Percentiles rank a stretch among this genome's conserved stretches.
Conservation (phyloP, 2,888 invertebrate genomes). For the Autographa gamma region DNA sequence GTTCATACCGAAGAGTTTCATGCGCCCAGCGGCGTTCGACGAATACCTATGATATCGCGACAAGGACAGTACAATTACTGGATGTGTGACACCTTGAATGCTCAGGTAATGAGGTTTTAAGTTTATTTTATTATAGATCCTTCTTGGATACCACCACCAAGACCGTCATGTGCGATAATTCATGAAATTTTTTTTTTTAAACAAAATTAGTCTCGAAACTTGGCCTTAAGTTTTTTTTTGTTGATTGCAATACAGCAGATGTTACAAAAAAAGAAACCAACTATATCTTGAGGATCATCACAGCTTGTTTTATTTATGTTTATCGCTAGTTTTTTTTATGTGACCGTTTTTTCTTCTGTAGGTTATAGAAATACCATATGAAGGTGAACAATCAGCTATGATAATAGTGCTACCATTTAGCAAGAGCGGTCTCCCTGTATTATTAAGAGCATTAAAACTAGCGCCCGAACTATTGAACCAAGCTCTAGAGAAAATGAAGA, state of each 20-base stretch:
- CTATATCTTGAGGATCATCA: too few relatives aligned
- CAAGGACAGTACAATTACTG: slow-evolving; percentile 59
- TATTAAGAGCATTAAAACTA: slow-evolving; percentile 66
- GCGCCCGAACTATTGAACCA: slow-evolving; percentile 65
- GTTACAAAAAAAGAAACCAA: too few relatives aligned
- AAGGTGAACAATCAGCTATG: slow-evolving; percentile 90
- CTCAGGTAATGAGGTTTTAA: slow-evolving; percentile 61
- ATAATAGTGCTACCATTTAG: slow-evolving; percentile 91
- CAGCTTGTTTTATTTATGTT: too few relatives aligned
- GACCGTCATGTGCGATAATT: too few relatives aligned
- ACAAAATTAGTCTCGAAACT: too few relatives aligned
- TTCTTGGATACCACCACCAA: too few relatives aligned
- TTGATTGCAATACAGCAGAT: too few relatives aligned
- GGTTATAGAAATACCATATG: slow-evolving; percentile 93
- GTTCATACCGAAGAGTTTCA: slow-evolving; percentile 57
- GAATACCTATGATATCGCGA: slow-evolving; percentile 66
- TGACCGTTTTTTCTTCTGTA: slow-evolving; percentile 58
- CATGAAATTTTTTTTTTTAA: too few relatives aligned
- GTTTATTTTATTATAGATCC: background rate
- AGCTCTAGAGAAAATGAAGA: slow-evolving; percentile 86
- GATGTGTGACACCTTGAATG: slow-evolving; percentile 58
- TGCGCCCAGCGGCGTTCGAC: slow-evolving; percentile 51
- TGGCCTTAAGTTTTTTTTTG: too few relatives aligned
- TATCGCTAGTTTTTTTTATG: too few relatives aligned
- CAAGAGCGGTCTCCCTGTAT: slow-evolving; percentile 81